Evolutionary conservation across 2,113 vertebrate genomes (phyloP).

Genomic region (Prionailurus bengalensis): DNA sequence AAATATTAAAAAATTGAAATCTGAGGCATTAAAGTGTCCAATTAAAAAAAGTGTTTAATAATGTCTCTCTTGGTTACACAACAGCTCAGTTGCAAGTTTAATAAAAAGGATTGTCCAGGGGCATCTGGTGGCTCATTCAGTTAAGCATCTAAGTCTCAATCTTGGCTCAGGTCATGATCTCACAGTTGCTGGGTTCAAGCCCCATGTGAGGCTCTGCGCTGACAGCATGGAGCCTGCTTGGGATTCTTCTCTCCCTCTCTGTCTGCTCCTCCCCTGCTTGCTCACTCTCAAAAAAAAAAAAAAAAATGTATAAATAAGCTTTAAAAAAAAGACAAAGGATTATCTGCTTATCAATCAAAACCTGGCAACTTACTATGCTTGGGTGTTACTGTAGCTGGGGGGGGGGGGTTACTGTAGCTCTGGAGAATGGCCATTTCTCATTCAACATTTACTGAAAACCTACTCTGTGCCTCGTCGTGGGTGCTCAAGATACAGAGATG

Average conservation of each 20-base stretch:
- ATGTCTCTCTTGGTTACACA: neutral
- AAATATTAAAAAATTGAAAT: neutral
- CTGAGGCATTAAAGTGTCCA: neutral
- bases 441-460: neutral
- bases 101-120: neutral
- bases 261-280: no score
- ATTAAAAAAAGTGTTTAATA: neutral
- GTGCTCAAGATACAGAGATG: neutral
- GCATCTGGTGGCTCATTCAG: no score
- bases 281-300: no score
- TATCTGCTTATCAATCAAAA: neutral
- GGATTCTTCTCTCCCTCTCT: no score
- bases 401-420: neutral
- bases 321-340: neutral
- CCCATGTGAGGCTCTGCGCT: no score
- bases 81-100: neutral
- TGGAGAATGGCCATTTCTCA: neutral
- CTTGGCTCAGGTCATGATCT: no score
- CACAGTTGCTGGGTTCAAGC: no score
- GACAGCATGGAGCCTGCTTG: no score
- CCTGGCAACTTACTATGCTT: neutral
- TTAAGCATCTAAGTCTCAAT: no score
- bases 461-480: neutral
- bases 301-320: no score
- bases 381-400: neutral